Evolutionary conservation across 2,797 vertebrate genomes (phyloP), one percentile per base, ranked within the genome.

Genomic region (Clarias laeviceps): DNA sequence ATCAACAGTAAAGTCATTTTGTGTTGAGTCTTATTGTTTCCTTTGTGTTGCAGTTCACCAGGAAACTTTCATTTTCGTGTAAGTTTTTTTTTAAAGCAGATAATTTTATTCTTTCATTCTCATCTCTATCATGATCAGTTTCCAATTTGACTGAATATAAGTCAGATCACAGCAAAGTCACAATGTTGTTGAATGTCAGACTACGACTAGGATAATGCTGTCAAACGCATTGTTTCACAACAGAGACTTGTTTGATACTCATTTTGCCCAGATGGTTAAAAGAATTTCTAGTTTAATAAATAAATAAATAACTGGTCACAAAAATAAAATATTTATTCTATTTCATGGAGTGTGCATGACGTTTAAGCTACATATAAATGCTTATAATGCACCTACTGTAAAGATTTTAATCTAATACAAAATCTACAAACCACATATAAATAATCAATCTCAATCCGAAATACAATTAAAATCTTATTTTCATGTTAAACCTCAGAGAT

Each of bases 71-170:
- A 15, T 82, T 82, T 57, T 82, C 50, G n/a, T 69, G 80, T 82
- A 14, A 82, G 80, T 82, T 34, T 68, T 37, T 24, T 72, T 81
- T 68, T 32, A 80, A 80, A 27, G 12, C 34, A 37, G 73, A 32
- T 14, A n/a, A 59, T 80, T 80, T 62, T 32, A 29, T 56, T 9
- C 37, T 45, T n/a, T 80, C 32, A 64, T 80, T 80, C 22, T 1
- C 17, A 29, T 17, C 5, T 37, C 5, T 40, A 62, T 62, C 17
- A 57, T 76, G 27, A 76, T 20, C 24, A 18, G 7, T 9, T 74
- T 54, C 1, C 6, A 74, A 12, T 54, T 17, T 73, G 15, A n/a
- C 11, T 17, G 24, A 73, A 27, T n/a, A 12, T 24, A 70, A 70
- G 9, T 37, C 37, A 14, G 24, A 73, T 40, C 34, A 70, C 20